Base-by-base conservation (phyloP, 64 coral and sea anemone species). In the Cladopsammia gracilis region DNA sequence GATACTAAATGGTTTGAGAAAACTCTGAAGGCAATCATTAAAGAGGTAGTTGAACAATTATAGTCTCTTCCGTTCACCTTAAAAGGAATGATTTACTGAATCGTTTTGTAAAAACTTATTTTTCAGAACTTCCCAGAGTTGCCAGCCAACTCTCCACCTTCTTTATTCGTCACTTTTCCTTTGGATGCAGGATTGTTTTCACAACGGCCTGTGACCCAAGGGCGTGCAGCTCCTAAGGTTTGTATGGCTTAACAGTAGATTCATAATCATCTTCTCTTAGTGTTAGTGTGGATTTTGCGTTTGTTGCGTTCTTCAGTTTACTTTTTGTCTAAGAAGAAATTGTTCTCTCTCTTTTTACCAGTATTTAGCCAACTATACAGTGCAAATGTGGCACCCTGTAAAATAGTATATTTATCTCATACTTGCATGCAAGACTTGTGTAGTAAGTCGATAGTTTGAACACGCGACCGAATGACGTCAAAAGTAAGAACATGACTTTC, bases 1-100 rank as follows among this genome's bases (percentile, higher is more conserved):
- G 97, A 98, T 82, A 94, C 88, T 60, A 94, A 68, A 5, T 98
- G 97, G 97, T 98, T 98, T 85, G 97, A 98, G 34, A 96, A 95
- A 52, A 98, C 49, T 42, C 59, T 98, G 42, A 98, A 96, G 62
- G 65, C 73, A 10, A 71, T 91, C 50, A 71, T 93, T 8, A 98
- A 98, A 90, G 88, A 91, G 92, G 96, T 98, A 60, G 71, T 77
- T 48, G 0, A 51, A 1, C 45, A 49, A 14, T n/a, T n/a, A n/a
- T 12, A 56, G 53, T 75, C 4, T 75, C 6, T 50, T 20, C 72
- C 4, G 48, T 46, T 43, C 48, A 43, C 20, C n/a, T 64, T 20
- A 64, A 64, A 64, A 5, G 14, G 61, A 14, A 64, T 2, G 1
- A 2, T 14, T 4, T 64, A 13, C 14, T 64, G 12, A 64, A 20